Percentiles rank a stretch among this genome's conserved stretches.
Conservation (phyloP, 2,888 invertebrate species). For the Hermodice carunculata region DNA sequence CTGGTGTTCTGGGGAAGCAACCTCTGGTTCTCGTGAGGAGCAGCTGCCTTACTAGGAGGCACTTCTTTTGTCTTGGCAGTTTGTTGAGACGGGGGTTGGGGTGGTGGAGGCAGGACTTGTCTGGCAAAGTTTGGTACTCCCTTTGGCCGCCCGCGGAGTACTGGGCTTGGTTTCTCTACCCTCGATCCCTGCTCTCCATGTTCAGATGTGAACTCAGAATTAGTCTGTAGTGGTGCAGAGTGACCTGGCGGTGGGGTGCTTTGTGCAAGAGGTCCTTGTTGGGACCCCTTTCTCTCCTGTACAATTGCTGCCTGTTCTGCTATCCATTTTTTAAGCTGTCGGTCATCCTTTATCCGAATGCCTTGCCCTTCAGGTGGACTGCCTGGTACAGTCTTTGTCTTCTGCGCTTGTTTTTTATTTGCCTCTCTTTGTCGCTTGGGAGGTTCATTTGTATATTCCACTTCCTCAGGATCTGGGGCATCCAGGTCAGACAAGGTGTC, state of each 20-base stretch:
- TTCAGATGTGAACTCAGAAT: no score
- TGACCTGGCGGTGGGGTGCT: constrained; percentile 25
- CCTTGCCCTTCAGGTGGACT: no score
- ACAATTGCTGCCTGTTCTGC: constrained; percentile 31
- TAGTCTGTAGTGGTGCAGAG: no score
- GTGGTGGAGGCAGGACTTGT: background rate
- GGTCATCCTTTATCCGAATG: constrained; percentile 1
- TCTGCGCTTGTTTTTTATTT: no score
- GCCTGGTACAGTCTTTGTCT: no score
- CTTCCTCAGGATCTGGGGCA: no score
- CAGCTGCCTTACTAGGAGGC: background rate
- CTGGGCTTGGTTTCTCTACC: no score
- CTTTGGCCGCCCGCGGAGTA: background rate
- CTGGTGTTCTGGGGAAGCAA: background rate
- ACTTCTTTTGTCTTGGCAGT: background rate
- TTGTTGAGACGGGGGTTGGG: background rate
- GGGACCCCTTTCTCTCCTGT: background rate
- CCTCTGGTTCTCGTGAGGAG: background rate
- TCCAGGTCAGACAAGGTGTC: constrained; percentile 31
- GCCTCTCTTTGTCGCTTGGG: no score
- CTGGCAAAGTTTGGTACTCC: background rate
- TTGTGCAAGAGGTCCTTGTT: constrained; percentile 22
- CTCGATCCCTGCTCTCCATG: no score
- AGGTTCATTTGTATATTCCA: no score
- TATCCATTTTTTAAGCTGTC: constrained; percentile 30